Percentiles rank a stretch among this genome's conserved stretches.
Conservation (phyloP, 2,113 vertebrate genomes). For the Australoheros scitulus region DNA sequence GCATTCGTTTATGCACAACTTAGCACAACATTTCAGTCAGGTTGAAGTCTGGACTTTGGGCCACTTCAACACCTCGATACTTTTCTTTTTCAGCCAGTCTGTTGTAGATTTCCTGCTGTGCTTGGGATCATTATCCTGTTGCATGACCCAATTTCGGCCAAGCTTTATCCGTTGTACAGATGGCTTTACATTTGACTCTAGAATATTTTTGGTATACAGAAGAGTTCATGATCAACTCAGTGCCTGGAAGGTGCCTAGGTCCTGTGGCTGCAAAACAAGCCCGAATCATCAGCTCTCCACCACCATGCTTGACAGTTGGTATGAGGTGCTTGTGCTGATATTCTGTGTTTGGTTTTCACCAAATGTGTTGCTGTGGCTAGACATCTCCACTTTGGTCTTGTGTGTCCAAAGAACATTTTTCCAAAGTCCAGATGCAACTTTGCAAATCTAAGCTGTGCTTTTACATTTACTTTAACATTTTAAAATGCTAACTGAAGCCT, state of each 20-base stretch:
- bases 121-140: too few species aligned
- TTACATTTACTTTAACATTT: background rate
- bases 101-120: too few species aligned
- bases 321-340: background rate
- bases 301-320: background rate
- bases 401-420: background rate
- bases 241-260: background rate
- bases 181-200: background rate
- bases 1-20: too few species aligned
- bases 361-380: background rate
- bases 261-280: background rate
- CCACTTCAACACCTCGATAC: too few species aligned
- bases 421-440: background rate
- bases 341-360: background rate
- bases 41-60: too few species aligned
- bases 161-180: background rate
- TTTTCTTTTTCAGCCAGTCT: too few species aligned
- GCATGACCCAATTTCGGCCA: too few species aligned
- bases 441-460: background rate
- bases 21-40: too few species aligned
- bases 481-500: background rate
- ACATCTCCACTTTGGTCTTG: background rate
- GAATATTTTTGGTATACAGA: background rate
- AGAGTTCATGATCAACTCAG: background rate
- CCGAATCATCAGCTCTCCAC: background rate